phyloP scores from a whole-genome alignment of 1,140 invertebrate species.

The Drosophila miranda region DNA sequence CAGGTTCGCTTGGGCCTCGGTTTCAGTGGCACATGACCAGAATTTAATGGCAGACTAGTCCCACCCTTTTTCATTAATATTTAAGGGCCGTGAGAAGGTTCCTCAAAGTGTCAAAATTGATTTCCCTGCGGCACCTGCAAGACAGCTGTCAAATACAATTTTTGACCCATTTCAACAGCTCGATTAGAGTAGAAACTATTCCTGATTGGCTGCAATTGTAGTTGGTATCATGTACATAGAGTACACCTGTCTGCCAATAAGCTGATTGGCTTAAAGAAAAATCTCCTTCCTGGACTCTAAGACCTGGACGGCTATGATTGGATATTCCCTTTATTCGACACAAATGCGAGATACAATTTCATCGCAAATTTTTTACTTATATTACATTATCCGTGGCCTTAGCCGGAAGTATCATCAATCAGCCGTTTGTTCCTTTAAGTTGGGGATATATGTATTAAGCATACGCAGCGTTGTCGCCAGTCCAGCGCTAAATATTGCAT shows the following conservation, averaged over 20 bases:
- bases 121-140: constrained; percentile 13
- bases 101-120: constrained; percentile 7
- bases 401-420: constrained; percentile 39
- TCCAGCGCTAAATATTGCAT: constrained; percentile 19
- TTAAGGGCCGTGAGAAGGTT: not conserved
- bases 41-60: not conserved
- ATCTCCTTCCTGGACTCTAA: not conserved
- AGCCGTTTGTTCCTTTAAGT: constrained; percentile 4
- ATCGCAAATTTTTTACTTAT: constrained; percentile 11
- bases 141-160: constrained; percentile 5
- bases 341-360: not conserved
- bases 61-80: not conserved
- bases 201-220: not conserved
- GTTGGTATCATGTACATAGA: too few species aligned
- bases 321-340: not conserved
- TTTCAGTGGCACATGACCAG: constrained; percentile 24
- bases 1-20: not conserved
- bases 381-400: constrained; percentile 15
- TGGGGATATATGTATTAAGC: constrained; percentile 13
- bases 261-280: too few species aligned
- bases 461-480: constrained; percentile 28
- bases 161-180: constrained; percentile 16
- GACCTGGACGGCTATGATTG: not conserved
- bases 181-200: constrained; percentile 20
- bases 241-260: too few species aligned